Conservation (phyloP, 2,888 invertebrate species). For the Spodoptera exigua region DNA sequence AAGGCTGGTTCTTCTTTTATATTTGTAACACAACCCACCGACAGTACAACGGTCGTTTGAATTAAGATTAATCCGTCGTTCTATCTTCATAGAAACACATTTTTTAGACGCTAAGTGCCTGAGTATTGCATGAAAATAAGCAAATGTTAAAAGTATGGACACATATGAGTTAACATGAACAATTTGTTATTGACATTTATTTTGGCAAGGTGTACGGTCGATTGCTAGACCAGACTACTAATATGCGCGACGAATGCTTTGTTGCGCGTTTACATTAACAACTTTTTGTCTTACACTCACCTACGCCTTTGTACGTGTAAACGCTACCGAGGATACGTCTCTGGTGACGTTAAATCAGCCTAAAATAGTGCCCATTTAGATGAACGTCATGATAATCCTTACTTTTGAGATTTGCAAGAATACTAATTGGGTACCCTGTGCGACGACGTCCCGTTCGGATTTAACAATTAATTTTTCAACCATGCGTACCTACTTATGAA, state of each 20-base stretch:
- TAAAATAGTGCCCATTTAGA: constrained; percentile 75
- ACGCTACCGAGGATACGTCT: constrained; percentile 62
- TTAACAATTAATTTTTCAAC: too few species aligned
- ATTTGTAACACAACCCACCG: too few species aligned
- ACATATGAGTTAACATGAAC: constrained; percentile 61
- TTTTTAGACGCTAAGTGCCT: too few species aligned
- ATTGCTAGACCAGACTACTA: constrained; percentile 63
- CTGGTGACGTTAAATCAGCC: constrained; percentile 69
- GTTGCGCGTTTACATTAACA: constrained; percentile 71
- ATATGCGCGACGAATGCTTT: constrained; percentile 68
- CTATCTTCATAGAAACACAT: too few species aligned
- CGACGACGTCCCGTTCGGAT: too few species aligned
- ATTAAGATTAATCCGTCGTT: too few species aligned
- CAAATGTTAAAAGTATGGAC: constrained; percentile 39
- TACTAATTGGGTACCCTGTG: background rate
- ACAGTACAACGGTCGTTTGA: too few species aligned
- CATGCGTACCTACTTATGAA: too few species aligned
- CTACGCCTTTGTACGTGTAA: constrained; percentile 66
- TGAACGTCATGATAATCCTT: constrained; percentile 61
- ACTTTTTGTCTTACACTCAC: constrained; percentile 71
- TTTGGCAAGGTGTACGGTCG: constrained; percentile 69
- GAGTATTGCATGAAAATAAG: too few species aligned
- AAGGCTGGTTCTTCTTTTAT: too few species aligned
- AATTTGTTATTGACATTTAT: constrained; percentile 75
- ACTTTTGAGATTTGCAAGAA: constrained; percentile 31